phyloP scores from a whole-genome alignment of 2,888 invertebrate genomes.

The Diarsia brunnea region DNA sequence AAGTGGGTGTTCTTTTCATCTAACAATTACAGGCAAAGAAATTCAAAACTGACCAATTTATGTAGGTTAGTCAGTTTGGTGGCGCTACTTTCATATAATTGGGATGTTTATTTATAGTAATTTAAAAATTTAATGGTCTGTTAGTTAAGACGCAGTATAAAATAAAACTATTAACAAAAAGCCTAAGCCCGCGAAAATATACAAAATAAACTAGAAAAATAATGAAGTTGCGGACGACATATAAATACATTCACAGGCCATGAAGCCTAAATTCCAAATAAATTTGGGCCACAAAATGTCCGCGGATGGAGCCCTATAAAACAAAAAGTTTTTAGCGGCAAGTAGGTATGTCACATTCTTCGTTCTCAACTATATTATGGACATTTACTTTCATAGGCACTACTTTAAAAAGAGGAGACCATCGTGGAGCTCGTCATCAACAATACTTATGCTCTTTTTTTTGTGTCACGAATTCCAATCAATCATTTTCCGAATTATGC shows the following conservation, averaged over 20 bases:
- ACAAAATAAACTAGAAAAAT: neutral
- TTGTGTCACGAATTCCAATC: slow-evolving; percentile 3
- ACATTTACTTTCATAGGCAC: neutral
- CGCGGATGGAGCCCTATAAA: neutral
- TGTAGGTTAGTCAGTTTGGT: slow-evolving; percentile 3
- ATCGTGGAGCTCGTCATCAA: neutral
- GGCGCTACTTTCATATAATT: neutral
- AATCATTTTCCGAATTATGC: slow-evolving; percentile 2
- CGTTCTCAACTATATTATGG: neutral
- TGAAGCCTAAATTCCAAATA: neutral
- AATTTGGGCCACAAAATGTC: neutral
- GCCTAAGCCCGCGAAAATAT: neutral
- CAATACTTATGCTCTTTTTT: neutral
- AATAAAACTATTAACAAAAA: slow-evolving; percentile 7
- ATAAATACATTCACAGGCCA: neutral
- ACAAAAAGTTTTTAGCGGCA: neutral
- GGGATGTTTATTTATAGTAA: slow-evolving; percentile 13
- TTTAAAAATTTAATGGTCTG: slow-evolving; percentile 6
- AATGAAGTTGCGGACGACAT: neutral
- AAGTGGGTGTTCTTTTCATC: slow-evolving; percentile 10
- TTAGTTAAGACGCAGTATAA: neutral
- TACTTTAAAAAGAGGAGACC: neutral
- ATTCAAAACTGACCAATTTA: neutral
- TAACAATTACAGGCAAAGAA: slow-evolving; percentile 1
- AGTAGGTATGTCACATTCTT: too few relatives aligned